Conservation (phyloP, 2,888 invertebrate species). For the Lamproptera curius region DNA sequence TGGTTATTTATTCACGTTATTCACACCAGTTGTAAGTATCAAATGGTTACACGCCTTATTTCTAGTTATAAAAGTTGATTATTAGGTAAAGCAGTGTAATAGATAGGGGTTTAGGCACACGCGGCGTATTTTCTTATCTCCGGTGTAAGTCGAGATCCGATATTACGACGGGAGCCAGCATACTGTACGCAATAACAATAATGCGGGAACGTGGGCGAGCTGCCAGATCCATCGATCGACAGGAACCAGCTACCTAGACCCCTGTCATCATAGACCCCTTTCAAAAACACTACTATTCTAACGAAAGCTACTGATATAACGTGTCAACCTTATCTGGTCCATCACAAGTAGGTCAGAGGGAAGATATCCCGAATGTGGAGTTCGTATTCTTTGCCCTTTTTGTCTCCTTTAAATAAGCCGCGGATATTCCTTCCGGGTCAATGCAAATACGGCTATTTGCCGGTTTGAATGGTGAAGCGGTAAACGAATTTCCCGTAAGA, state of each 20-base stretch:
- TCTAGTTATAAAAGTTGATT: too few relatives aligned
- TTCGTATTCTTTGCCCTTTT: constrained; percentile 36
- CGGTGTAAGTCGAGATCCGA: constrained; percentile 57
- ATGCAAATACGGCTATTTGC: constrained; percentile 64
- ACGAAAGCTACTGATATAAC: constrained; percentile 40
- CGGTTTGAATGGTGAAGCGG: too few relatives aligned
- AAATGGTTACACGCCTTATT: too few relatives aligned
- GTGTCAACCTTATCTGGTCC: constrained; percentile 51
- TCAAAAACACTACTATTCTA: constrained; percentile 39
- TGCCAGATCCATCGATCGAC: constrained; percentile 73
- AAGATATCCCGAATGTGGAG: constrained; percentile 62
- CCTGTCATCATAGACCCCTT: constrained; percentile 49
- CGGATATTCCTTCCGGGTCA: constrained; percentile 65
- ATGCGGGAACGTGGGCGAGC: constrained; percentile 73
- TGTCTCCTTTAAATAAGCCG: constrained; percentile 55
- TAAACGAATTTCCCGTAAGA: too few relatives aligned
- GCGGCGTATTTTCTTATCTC: constrained; percentile 54
- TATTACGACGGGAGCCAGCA: constrained; percentile 52
- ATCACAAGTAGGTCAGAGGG: constrained; percentile 75
- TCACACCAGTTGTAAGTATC: too few relatives aligned
- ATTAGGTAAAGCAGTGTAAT: too few relatives aligned
- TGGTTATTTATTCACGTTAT: too few relatives aligned
- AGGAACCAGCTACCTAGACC: constrained; percentile 55
- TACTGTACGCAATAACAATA: constrained; percentile 74
- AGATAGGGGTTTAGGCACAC: constrained; percentile 25